phyloP scores from a whole-genome alignment of 2,888 invertebrate genomes.

The Hylaea fasciaria region DNA sequence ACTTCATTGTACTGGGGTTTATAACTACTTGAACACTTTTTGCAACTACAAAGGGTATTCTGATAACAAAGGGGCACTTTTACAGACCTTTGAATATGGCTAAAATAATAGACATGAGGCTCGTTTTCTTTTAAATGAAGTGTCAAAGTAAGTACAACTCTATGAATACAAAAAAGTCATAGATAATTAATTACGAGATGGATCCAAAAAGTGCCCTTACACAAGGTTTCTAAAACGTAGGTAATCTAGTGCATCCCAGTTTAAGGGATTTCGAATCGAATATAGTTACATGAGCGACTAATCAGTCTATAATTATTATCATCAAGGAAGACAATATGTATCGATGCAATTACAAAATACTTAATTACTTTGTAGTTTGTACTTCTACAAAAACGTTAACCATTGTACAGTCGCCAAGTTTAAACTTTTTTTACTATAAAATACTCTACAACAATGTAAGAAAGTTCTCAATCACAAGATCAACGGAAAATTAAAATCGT shows the following conservation, averaged over 20 bases:
- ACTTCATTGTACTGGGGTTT: slow-evolving; percentile 69
- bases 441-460: slow-evolving; percentile 60
- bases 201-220: slow-evolving; percentile 79
- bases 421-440: slow-evolving; percentile 63
- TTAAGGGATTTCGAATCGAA: slow-evolving; percentile 61
- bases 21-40: slow-evolving; percentile 75
- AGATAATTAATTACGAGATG: slow-evolving; percentile 37
- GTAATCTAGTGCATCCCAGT: slow-evolving; percentile 81
- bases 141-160: not conserved
- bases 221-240: slow-evolving; percentile 56
- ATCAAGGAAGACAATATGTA: slow-evolving; percentile 70
- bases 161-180: slow-evolving; percentile 4
- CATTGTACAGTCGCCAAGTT: slow-evolving; percentile 58
- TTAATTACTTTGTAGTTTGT: slow-evolving; percentile 71
- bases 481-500: slow-evolving; percentile 71
- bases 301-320: slow-evolving; percentile 73
- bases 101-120: slow-evolving; percentile 20
- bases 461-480: slow-evolving; percentile 37
- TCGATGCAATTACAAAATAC: slow-evolving; percentile 68
- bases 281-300: slow-evolving; percentile 61
- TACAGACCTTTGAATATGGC: slow-evolving; percentile 59
- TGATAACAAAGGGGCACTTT: slow-evolving; percentile 71
- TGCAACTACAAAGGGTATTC: slow-evolving; percentile 58
- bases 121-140: slow-evolving; percentile 9
- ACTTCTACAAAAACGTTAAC: slow-evolving; percentile 69